phyloP scores from a whole-genome alignment of 2,113 vertebrate species.

The Brachirus orientalis region DNA sequence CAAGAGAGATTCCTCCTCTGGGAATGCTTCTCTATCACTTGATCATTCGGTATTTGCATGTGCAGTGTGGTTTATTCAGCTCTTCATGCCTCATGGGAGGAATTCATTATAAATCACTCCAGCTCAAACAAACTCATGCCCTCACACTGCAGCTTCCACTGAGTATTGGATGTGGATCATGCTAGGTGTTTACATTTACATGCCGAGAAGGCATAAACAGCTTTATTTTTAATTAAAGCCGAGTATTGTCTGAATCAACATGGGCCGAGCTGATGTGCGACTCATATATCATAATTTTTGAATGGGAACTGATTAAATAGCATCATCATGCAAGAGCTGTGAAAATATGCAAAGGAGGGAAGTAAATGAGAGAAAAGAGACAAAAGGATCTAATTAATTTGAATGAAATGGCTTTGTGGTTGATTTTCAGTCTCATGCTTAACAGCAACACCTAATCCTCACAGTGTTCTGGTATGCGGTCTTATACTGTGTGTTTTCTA shows the following conservation, averaged over 20 bases:
- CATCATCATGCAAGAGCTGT: background rate
- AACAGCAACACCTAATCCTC: background rate
- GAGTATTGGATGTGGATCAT: slow-evolving; percentile 29
- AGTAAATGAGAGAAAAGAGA: background rate
- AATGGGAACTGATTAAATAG: background rate
- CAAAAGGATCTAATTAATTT: slow-evolving; percentile 13
- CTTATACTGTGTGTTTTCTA: background rate
- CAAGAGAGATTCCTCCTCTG: slow-evolving; percentile 18
- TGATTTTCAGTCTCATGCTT: background rate
- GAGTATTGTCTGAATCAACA: background rate
- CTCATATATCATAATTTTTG: background rate
- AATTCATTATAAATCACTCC: slow-evolving; percentile 50
- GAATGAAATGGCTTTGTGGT: background rate
- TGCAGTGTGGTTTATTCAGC: slow-evolving; percentile 33
- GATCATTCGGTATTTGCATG: slow-evolving; percentile 49
- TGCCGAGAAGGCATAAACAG: slow-evolving; percentile 7
- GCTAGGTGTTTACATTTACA: slow-evolving; percentile 27
- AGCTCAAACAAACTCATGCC: slow-evolving; percentile 43
- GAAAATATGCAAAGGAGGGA: background rate
- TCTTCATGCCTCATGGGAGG: slow-evolving; percentile 50
- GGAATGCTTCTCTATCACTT: slow-evolving; percentile 44
- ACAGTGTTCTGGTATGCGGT: background rate
- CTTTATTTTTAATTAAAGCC: slow-evolving; percentile 27
- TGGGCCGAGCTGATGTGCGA: background rate
- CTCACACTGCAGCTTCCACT: slow-evolving; percentile 24